Evolutionary conservation across 2,888 invertebrate genomes (phyloP), one percentile per base, ranked within the genome.

Genomic region (Allacma fusca): DNA sequence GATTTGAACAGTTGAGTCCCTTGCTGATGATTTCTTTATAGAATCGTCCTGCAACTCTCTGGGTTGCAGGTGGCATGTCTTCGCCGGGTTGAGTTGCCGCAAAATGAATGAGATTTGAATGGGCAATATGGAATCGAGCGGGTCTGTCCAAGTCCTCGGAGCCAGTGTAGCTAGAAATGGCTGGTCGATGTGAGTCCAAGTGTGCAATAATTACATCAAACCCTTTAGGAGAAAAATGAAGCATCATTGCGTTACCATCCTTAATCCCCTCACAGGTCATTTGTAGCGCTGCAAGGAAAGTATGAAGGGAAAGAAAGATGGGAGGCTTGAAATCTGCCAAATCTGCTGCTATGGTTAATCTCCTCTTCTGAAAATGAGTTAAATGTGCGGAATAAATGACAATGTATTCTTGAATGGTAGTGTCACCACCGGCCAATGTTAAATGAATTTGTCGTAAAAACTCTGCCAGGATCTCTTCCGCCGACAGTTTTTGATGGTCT

Each of bases 381-480:
- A 62, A 26, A 62, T 62, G 2, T 2, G 62, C 62, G 12, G 62
- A 24, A 24, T 62, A 62, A 62, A 62, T 62, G 4, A 62, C 23
- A 4, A 62, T 16, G 24, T 24, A 62, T 62, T 62, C 62, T 16
- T 62, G 24, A 4, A 24, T 26, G 2, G 9, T 24, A 13, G 24
- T 9, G 26, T 62, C 62, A 2, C 23, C 62, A 12, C 13, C 62
- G 1, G 62, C 62, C 62, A 62, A 62, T 1, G 62, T 62, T n/a
- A 62, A n/a, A 62, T 62, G 62, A 9, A 62, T 62, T 24, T 62
- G 62, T 24, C n/a, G 9, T 23, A 62, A 26, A 26, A 62, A 62
- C 23, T 62, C 62, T 24, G 62, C 62, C 62, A 62, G 16, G 16
- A 62, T 24, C 62, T 62, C 62, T 24, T 62, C 62, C 16, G 62